Base-by-base conservation (phyloP, 2,797 vertebrate species). In the Notamacropus eugenii region DNA sequence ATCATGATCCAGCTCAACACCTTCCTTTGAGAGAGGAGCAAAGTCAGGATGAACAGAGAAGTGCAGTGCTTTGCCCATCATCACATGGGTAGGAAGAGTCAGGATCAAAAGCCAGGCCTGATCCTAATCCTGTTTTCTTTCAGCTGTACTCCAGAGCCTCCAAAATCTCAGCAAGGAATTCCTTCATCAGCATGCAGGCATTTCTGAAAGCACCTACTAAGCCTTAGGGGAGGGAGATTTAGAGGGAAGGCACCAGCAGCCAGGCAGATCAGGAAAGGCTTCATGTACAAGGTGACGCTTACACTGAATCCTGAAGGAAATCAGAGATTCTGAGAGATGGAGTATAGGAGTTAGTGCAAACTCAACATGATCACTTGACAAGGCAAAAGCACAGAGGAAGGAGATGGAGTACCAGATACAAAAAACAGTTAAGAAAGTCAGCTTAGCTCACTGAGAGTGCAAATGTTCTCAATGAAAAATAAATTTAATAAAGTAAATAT, bases 291-390 rank as follows among this genome's bases (percentile, higher is more conserved):
- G 34, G 94, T 1, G 92, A 16, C 46, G 52, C 90, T 74, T 13
- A 4, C 90, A 90, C 12, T 94, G 27, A 5, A 58, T 6, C 55
- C 52, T 92, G 29, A 93, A 93, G 52, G 93, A 92, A 82, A 92
- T 54, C 22, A 91, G 93, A 34, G 92, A 56, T 97, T 91, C 91
- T 14, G 91, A 27, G 19, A 93, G 29, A 67, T 92, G 34, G 55
- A 67, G 74, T 87, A 50, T 59, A 93, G 24, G 4, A 62, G 3
- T 12, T 34, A 62, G 59, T 0, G 31, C 31, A 67, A 67, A 5
- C 24, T n/a, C 34, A 67, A n/a, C 59, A 62, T 62, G 29, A 62
- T 14, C 10, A 93, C 31, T 93, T 94, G 1, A 22, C 92, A 54
- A 93, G 93, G 1, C 54, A 55, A 92, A 87, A 93, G 40, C 34